A percentile compares a stretch with the other conserved stretches of the same genome.
These are phyloP conservation scores for Hyles vespertilio DNA, from an alignment of 1,140 invertebrate species.

Conservation along the genomic window DNA sequence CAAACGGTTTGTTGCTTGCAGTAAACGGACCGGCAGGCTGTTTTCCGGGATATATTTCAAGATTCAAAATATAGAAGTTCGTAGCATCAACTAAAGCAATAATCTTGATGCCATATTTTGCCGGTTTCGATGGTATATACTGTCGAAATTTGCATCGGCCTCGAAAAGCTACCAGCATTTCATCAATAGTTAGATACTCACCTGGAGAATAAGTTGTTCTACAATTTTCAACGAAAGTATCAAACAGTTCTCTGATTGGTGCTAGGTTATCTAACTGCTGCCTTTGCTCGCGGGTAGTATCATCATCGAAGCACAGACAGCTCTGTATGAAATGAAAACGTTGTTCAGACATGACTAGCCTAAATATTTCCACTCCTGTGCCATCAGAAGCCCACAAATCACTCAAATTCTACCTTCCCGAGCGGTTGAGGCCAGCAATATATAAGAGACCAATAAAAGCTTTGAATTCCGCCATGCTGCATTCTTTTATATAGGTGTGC, in stretches of 20 bases:
- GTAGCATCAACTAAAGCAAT: constrained; percentile 26
- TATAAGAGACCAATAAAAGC: too few relatives aligned
- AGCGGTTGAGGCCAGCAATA: neutral
- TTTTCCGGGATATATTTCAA: constrained; percentile 50
- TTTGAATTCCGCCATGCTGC: too few relatives aligned
- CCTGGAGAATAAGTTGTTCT: constrained; percentile 29
- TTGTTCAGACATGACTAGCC: constrained; percentile 10
- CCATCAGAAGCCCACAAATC: constrained; percentile 15
- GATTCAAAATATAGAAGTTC: constrained; percentile 43
- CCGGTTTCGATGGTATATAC: constrained; percentile 26
- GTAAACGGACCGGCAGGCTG: constrained; percentile 44
- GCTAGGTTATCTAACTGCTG: constrained; percentile 21
- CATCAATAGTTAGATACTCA: constrained; percentile 44
- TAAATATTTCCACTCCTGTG: constrained; percentile 6
- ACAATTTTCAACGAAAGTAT: constrained; percentile 26
- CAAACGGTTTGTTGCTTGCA: constrained; percentile 37
- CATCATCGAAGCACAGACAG: constrained; percentile 21
- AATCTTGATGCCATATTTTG: constrained; percentile 27
- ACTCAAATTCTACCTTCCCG: neutral
- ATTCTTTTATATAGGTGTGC: too few relatives aligned
- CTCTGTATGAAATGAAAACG: constrained; percentile 11
- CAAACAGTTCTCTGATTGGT: constrained; percentile 27
- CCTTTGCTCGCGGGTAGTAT: constrained; percentile 14
- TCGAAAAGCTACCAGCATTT: constrained; percentile 33
- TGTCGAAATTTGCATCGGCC: constrained; percentile 16